A percentile compares a stretch with the other conserved stretches of the same genome.
phyloP scores from a whole-genome alignment of 2,797 vertebrate species.

The Dicrostonyx torquatus region DNA sequence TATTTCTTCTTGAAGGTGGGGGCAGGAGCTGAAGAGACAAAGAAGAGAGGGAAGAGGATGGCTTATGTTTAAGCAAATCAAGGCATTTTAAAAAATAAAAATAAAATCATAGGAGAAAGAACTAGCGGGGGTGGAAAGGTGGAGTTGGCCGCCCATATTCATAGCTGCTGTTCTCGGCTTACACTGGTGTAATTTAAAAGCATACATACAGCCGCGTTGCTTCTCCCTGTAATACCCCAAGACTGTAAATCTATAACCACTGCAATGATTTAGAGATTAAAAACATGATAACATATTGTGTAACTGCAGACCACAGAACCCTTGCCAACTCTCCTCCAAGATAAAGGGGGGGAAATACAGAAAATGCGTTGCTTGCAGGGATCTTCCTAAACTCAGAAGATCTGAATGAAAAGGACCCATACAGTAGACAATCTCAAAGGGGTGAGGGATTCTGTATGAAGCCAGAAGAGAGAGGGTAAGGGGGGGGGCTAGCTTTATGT shows the following conservation, averaged over 20 bases:
- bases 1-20: slow-evolving; percentile 59
- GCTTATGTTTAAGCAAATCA: slow-evolving; percentile 76
- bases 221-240: slow-evolving; percentile 85
- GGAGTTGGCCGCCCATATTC: slow-evolving; percentile 63
- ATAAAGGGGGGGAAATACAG: slow-evolving; percentile 85
- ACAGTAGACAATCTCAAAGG: slow-evolving; percentile 70
- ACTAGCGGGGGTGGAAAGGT: neutral
- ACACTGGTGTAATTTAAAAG: slow-evolving; percentile 80
- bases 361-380: slow-evolving; percentile 87
- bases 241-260: slow-evolving; percentile 92
- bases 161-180: slow-evolving; percentile 67
- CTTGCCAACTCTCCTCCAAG: slow-evolving; percentile 90
- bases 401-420: slow-evolving; percentile 80
- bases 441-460: slow-evolving; percentile 74
- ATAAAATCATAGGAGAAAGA: slow-evolving; percentile 53
- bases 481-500: slow-evolving; percentile 85
- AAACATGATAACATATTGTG: slow-evolving; percentile 95
- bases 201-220: slow-evolving; percentile 75
- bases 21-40: neutral
- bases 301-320: slow-evolving; percentile 93
- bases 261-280: slow-evolving; percentile 95
- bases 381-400: slow-evolving; percentile 84
- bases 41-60: neutral
- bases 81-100: slow-evolving; percentile 41
- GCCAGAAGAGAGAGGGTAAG: slow-evolving; percentile 47